Conservation (phyloP, 2,797 vertebrate species). For the Trematomus bernacchii region DNA sequence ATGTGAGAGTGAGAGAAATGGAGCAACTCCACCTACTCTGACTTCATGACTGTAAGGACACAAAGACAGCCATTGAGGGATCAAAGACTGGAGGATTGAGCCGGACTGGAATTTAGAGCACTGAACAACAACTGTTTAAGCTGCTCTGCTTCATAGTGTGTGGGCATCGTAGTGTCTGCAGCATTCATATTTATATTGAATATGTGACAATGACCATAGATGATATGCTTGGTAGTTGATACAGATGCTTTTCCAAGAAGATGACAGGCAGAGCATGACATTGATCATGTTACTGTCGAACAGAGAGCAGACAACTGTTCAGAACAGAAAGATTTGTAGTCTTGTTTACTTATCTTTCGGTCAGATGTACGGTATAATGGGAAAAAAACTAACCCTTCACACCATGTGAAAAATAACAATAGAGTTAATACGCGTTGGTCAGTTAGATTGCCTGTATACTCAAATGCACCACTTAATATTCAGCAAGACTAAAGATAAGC, state of each 20-base stretch:
- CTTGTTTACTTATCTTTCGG: not conserved
- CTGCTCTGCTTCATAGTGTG: conserved; percentile 49
- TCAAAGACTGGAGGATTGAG: conserved; percentile 70
- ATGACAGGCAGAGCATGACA: not conserved
- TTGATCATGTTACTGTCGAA: not conserved
- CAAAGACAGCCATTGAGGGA: conserved; percentile 79
- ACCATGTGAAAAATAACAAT: too few relatives aligned
- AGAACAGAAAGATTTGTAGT: not conserved
- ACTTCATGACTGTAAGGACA: conserved; percentile 64
- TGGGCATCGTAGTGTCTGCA: conserved; percentile 30
- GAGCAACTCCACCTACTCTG: conserved; percentile 51
- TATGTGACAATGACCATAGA: conserved; percentile 7
- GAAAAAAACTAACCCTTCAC: too few relatives aligned
- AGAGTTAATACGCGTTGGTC: too few relatives aligned
- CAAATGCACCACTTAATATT: too few relatives aligned
- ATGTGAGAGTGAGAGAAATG: not conserved
- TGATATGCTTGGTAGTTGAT: not conserved
- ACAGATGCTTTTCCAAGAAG: conserved; percentile 2
- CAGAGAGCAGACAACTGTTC: not conserved
- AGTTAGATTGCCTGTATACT: too few relatives aligned
- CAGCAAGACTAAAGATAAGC: too few relatives aligned
- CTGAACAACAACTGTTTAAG: conserved; percentile 64
- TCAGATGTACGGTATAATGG: too few relatives aligned
- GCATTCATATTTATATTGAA: conserved; percentile 18
- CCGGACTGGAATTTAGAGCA: conserved; percentile 72